Conservation (phyloP, 2,888 invertebrate genomes). For the Zele albiditarsus region DNA sequence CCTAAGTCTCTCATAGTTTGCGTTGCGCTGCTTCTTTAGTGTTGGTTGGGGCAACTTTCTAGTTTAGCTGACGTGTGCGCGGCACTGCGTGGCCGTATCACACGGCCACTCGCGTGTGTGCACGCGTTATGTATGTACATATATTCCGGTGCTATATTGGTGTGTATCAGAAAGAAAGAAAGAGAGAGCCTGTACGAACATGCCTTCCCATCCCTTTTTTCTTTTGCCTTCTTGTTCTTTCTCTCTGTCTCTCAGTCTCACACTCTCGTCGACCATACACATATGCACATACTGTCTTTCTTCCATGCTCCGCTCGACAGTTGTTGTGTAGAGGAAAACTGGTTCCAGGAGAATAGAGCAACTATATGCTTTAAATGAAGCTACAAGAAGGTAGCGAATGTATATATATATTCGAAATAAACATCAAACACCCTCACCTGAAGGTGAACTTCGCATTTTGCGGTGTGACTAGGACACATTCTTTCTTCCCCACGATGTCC, state of each 20-base stretch:
- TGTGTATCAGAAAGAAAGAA: slow-evolving; percentile 44
- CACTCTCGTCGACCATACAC: slow-evolving; percentile 28
- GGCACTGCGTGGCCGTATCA: slow-evolving; percentile 44
- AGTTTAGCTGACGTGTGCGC: slow-evolving; percentile 68
- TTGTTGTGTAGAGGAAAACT: slow-evolving; percentile 67
- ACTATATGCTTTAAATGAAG: slow-evolving; percentile 54
- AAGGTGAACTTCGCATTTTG: slow-evolving; percentile 52
- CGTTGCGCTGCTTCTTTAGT: slow-evolving; percentile 63
- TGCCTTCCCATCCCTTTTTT: slow-evolving; percentile 43
- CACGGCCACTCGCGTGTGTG: slow-evolving; percentile 28
- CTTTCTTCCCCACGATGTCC: neutral
- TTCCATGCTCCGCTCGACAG: slow-evolving; percentile 43
- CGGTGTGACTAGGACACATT: slow-evolving; percentile 19
- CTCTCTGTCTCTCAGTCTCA: slow-evolving; percentile 34
- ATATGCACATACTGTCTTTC: slow-evolving; percentile 38
- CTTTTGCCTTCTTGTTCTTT: slow-evolving; percentile 38
- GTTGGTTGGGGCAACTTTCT: slow-evolving; percentile 71
- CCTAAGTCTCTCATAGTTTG: slow-evolving; percentile 56
- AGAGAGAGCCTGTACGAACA: slow-evolving; percentile 44
- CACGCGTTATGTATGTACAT: slow-evolving; percentile 26
- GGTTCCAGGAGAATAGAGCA: slow-evolving; percentile 71
- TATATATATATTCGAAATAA: slow-evolving; percentile 44
- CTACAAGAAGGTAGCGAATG: slow-evolving; percentile 35
- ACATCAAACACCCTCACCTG: slow-evolving; percentile 62
- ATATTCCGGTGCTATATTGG: slow-evolving; percentile 31